Percentiles rank a stretch among this genome's conserved stretches.
phyloP scores from a whole-genome alignment of 2,888 invertebrate genomes.

The Acronicta aceris region DNA sequence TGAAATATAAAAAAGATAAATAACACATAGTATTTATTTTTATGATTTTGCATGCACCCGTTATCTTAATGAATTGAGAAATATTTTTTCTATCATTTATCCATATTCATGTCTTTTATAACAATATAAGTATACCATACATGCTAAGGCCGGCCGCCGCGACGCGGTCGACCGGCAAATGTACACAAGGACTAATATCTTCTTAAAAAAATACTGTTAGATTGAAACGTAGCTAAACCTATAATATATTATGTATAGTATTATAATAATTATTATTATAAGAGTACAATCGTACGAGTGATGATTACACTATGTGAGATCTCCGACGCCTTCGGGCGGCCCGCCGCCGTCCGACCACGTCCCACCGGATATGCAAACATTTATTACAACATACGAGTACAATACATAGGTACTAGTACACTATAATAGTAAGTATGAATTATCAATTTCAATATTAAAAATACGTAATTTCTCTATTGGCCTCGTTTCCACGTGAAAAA shows the following conservation, averaged over 20 bases:
- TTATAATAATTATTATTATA: slow-evolving; percentile 78
- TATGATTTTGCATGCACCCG: slow-evolving; percentile 89
- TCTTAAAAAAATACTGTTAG: slow-evolving; percentile 90
- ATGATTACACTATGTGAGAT: slow-evolving; percentile 88
- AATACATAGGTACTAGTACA: slow-evolving; percentile 80
- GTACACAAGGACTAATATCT: slow-evolving; percentile 89
- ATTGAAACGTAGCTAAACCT: slow-evolving; percentile 89
- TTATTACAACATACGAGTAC: slow-evolving; percentile 78
- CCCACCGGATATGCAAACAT: slow-evolving; percentile 87
- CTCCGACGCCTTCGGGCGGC: slow-evolving; percentile 86
- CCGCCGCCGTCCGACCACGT: slow-evolving; percentile 85
- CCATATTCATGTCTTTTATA: slow-evolving; percentile 87
- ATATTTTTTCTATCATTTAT: slow-evolving; percentile 86
- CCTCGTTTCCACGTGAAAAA: slow-evolving; percentile 87
- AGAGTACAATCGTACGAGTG: slow-evolving; percentile 87
- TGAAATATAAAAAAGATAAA: slow-evolving; percentile 89
- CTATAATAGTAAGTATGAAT: slow-evolving; percentile 85
- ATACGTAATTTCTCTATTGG: slow-evolving; percentile 89
- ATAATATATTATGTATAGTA: slow-evolving; percentile 85
- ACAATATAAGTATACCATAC: slow-evolving; percentile 86
- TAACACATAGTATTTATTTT: slow-evolving; percentile 86
- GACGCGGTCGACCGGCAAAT: slow-evolving; percentile 80
- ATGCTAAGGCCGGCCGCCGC: slow-evolving; percentile 83
- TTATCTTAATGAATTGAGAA: slow-evolving; percentile 87
- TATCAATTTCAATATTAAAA: slow-evolving; percentile 89